phyloP scores from a whole-genome alignment of 2,113 vertebrate genomes.

The Seriola dumerili region DNA sequence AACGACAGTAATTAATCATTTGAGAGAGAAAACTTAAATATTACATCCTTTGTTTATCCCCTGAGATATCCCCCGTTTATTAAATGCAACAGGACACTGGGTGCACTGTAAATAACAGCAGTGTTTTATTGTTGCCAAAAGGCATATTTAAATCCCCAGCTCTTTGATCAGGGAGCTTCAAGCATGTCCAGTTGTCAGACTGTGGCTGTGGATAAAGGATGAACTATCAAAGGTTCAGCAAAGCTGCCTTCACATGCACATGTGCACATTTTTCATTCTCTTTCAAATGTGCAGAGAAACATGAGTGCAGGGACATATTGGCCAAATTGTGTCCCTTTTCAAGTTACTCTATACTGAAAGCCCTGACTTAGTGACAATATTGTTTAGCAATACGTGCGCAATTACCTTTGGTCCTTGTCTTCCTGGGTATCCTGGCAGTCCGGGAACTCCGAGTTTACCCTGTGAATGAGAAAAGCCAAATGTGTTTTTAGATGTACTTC shows the following conservation, averaged over 20 bases:
- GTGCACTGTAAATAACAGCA: constrained; percentile 47
- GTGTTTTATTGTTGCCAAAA: constrained; percentile 55
- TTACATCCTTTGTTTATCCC: constrained; percentile 22
- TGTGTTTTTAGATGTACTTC: background rate
- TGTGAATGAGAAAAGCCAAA: constrained; percentile 64
- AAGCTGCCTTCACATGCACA: constrained; percentile 2
- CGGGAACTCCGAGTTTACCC: constrained; percentile 98
- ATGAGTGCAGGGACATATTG: background rate
- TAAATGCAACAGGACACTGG: constrained; percentile 38
- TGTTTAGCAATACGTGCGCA: background rate
- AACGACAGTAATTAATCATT: constrained; percentile 54
- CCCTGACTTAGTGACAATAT: background rate
- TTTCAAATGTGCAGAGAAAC: constrained; percentile 16
- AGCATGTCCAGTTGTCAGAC: constrained; percentile 60
- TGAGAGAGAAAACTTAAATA: constrained; percentile 43
- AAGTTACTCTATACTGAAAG: background rate
- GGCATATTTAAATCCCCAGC: constrained; percentile 67
- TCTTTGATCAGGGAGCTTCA: constrained; percentile 82
- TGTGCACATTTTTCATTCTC: constrained; percentile 14
- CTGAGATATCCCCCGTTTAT: constrained; percentile 37
- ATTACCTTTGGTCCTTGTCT: constrained; percentile 96
- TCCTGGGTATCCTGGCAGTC: constrained; percentile 95
- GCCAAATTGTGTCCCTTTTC: background rate
- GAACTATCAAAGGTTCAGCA: constrained; percentile 41
- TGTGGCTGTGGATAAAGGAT: constrained; percentile 29